phyloP scores from a whole-genome alignment of 2,888 invertebrate species.

The Malacosoma neustria region DNA sequence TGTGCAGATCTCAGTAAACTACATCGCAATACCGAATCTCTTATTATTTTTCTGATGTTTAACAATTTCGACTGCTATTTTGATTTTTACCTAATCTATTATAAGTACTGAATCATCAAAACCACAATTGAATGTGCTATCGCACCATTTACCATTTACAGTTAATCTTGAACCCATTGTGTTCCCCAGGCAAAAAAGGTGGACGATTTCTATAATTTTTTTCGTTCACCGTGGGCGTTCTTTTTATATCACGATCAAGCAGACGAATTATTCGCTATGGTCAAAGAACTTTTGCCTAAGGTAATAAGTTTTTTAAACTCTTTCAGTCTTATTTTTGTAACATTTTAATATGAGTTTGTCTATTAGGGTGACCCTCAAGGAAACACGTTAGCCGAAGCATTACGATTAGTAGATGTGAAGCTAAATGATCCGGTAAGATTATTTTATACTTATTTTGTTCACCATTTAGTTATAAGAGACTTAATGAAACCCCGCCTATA shows the following conservation, averaged over 20 bases:
- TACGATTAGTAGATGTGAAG: conserved; percentile 18
- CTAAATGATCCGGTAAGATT: conserved; percentile 10
- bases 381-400: conserved; percentile 35
- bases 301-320: conserved; percentile 19
- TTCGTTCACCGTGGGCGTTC: conserved; percentile 78
- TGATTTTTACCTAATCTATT: too few species aligned
- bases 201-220: conserved; percentile 78
- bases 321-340: not conserved
- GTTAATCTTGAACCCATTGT: not conserved
- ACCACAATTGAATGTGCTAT: not conserved
- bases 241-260: conserved; percentile 78
- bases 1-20: too few species aligned
- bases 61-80: too few species aligned
- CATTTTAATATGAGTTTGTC: too few species aligned
- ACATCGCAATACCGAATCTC: too few species aligned
- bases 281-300: conserved; percentile 55
- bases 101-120: not conserved
- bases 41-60: too few species aligned
- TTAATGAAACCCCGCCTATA: too few species aligned
- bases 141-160: not conserved
- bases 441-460: too few species aligned
- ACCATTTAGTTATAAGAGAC: too few species aligned
- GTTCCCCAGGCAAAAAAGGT: conserved; percentile 62
- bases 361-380: conserved; percentile 35
- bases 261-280: conserved; percentile 55